Percentiles rank a stretch among this genome's conserved stretches.
phyloP scores from a whole-genome alignment of 2,888 invertebrate species.

The Mythimna vitellina region DNA sequence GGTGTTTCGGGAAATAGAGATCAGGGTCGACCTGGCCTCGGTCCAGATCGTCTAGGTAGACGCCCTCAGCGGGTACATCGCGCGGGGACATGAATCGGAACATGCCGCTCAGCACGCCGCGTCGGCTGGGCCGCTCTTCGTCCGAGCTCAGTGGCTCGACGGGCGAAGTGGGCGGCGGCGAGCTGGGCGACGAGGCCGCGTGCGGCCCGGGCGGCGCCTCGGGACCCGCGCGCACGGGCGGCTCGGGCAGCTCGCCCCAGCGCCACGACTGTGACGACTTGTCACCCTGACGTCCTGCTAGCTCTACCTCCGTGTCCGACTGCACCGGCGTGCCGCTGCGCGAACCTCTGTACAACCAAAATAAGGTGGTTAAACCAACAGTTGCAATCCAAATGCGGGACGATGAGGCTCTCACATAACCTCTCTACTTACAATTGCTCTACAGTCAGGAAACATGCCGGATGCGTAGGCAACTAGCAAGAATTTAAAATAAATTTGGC shows the following conservation, averaged over 20 bases:
- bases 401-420: constrained; percentile 4
- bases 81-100: constrained; percentile 95
- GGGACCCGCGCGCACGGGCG: constrained; percentile 77
- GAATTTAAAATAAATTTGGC: constrained; percentile 10
- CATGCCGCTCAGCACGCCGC: constrained; percentile 97
- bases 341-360: constrained; percentile 83
- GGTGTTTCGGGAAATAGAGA: constrained; percentile 96
- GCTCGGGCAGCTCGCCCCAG: constrained; percentile 96
- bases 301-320: constrained; percentile 98
- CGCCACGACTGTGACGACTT: constrained; percentile 94
- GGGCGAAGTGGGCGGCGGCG: constrained; percentile 80
- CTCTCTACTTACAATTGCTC: constrained; percentile 11
- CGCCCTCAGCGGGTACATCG: constrained; percentile 93
- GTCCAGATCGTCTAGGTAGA: constrained; percentile 98
- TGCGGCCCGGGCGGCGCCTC: constrained; percentile 69
- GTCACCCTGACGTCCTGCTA: constrained; percentile 87
- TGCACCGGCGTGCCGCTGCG: constrained; percentile 96
- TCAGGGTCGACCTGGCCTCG: constrained; percentile 98
- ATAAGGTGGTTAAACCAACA: neutral
- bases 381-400: neutral
- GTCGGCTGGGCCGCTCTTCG: constrained; percentile 85
- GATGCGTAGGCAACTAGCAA: constrained; percentile 7
- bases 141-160: constrained; percentile 87
- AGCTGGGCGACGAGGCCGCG: constrained; percentile 76
- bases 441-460: constrained; percentile 29